Evolutionary conservation across 2,888 invertebrate genomes (phyloP).

Genomic region (Pogonocherus hispidulus): DNA sequence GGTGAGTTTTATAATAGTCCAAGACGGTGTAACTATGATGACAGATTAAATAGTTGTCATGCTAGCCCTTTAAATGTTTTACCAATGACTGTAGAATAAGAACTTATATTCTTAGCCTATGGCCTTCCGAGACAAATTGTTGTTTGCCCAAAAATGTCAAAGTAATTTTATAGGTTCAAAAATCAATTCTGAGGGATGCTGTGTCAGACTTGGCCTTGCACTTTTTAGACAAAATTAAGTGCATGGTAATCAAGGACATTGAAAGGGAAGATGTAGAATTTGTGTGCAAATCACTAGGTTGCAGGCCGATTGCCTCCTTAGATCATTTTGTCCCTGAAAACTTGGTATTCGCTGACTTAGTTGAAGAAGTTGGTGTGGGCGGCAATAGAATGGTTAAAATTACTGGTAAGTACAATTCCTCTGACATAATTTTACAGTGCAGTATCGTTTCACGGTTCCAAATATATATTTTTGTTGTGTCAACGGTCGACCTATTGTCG

Average conservation of each 20-base stretch:
- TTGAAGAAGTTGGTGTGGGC: conserved; percentile 93
- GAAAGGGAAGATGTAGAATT: conserved; percentile 99
- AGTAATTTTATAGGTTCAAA: conserved; percentile 70
- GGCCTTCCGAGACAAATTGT: no score
- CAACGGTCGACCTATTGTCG: no score
- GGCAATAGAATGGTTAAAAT: conserved; percentile 90
- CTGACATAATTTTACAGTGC: no score
- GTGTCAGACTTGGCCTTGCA: conserved; percentile 97
- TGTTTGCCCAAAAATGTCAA: not conserved
- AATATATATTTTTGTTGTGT: no score
- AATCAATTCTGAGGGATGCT: conserved; percentile 90
- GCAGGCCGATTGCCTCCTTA: conserved; percentile 97
- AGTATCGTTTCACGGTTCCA: no score
- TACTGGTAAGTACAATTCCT: conserved; percentile 58
- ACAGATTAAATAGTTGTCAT: no score
- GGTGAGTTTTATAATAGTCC: conserved; percentile 75
- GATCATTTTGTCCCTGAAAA: conserved; percentile 97
- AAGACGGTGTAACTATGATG: no score
- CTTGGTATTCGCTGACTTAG: conserved; percentile 91
- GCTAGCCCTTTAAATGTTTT: no score
- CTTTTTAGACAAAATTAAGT: conserved; percentile 98
- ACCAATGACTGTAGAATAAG: no score
- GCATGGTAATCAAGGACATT: conserved; percentile 97
- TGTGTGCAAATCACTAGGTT: conserved; percentile 94
- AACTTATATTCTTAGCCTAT: no score